A percentile compares a stretch with the other conserved stretches of the same genome.
Evolutionary conservation across 30 jellyfish, hydroid and myxozoan genomes (phyloP).

Genomic region (Kudoa iwatai): DNA sequence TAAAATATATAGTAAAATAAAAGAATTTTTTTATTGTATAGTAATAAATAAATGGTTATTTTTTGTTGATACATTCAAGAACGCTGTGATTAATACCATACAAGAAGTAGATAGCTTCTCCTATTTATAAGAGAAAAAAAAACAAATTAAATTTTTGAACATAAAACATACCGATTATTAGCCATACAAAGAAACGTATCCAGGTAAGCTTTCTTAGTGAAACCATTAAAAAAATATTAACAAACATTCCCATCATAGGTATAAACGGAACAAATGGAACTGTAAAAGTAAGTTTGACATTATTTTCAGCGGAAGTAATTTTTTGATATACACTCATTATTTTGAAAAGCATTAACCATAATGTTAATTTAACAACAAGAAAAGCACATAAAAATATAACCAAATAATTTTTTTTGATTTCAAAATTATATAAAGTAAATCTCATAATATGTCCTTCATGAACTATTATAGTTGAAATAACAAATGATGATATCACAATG

Average conservation of each 20-base stretch:
- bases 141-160: too few species aligned
- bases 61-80: too few species aligned
- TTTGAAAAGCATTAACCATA: conserved; percentile 16
- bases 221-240: conserved; percentile 50
- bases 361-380: conserved; percentile 9
- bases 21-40: too few species aligned
- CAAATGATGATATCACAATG: conserved; percentile 4
- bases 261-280: conserved; percentile 51
- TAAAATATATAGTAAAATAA: too few species aligned
- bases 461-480: too few species aligned
- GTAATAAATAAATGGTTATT: too few species aligned
- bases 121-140: too few species aligned
- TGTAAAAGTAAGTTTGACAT: conserved; percentile 26
- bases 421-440: too few species aligned
- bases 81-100: too few species aligned
- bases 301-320: conserved; percentile 42
- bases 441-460: too few species aligned
- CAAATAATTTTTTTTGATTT: too few species aligned
- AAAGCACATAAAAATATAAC: conserved; percentile 19
- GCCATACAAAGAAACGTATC: conserved; percentile 74
- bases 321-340: conserved; percentile 31
- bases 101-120: too few species aligned
- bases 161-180: conserved; percentile 54
- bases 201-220: conserved; percentile 41
- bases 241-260: conserved; percentile 24